Evolutionary conservation across 2,797 vertebrate species (phyloP).

Genomic region (Typhlichthys eigenmanni): DNA sequence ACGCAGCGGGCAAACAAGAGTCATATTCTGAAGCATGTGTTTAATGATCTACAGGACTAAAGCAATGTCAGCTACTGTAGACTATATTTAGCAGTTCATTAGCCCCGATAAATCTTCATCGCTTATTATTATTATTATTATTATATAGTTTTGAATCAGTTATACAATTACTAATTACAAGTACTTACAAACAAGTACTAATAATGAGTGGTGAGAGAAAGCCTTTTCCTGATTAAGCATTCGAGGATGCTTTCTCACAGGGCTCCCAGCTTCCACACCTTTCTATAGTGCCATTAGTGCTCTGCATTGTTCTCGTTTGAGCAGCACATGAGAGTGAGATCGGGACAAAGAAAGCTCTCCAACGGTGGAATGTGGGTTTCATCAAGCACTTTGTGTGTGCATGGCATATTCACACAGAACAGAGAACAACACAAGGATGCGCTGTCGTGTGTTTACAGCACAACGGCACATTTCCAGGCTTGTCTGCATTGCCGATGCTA

Average conservation of each 20-base stretch:
- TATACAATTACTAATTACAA: neutral
- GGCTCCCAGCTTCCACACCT: conserved; percentile 54
- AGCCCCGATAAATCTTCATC: conserved; percentile 48
- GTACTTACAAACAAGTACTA: conserved; percentile 13
- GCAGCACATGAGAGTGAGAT: conserved; percentile 54
- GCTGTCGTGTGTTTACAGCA: conserved; percentile 66
- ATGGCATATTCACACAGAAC: conserved; percentile 55
- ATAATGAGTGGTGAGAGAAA: conserved; percentile 44
- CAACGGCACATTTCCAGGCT: conserved; percentile 75
- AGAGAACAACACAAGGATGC: conserved; percentile 56
- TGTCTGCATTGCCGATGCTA: conserved; percentile 63
- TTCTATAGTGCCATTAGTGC: conserved; percentile 56
- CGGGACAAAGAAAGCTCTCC: conserved; percentile 65
- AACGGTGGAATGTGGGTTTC: conserved; percentile 65
- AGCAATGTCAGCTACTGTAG: conserved; percentile 10
- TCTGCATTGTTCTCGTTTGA: conserved; percentile 56
- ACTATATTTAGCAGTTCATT: conserved; percentile 44
- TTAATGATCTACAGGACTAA: conserved; percentile 55
- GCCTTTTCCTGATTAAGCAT: conserved; percentile 28
- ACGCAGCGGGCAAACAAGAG: conserved; percentile 41
- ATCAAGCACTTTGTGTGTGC: conserved; percentile 68
- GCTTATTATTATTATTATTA: conserved; percentile 30
- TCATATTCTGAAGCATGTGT: conserved; percentile 32
- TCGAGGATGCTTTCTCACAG: conserved; percentile 43
- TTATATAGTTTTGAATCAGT: conserved; percentile 15